Evolutionary conservation across 2,113 vertebrate genomes (phyloP).

Genomic region (Orcinus orca): DNA sequence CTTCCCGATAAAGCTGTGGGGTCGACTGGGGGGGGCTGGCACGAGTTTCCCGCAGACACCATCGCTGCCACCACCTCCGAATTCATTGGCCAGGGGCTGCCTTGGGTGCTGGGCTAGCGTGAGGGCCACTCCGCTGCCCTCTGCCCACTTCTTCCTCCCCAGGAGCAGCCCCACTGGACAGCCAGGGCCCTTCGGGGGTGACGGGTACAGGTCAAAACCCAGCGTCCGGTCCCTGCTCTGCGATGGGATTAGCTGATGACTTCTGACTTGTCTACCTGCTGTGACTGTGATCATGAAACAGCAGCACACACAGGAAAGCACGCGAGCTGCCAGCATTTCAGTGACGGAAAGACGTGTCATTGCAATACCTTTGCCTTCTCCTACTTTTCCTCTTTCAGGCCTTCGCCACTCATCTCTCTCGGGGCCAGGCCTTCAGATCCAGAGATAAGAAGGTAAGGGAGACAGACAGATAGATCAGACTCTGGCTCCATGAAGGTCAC

Average conservation of each 20-base stretch:
- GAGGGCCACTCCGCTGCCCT: not conserved
- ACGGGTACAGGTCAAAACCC: not conserved
- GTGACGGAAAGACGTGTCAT: rapidly evolving
- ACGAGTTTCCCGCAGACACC: not conserved
- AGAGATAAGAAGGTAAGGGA: not conserved
- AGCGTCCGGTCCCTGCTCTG: rapidly evolving
- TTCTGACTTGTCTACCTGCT: not conserved
- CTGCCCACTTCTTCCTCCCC: not conserved
- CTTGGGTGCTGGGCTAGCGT: not conserved
- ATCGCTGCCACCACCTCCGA: rapidly evolving
- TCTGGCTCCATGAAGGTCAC: no score
- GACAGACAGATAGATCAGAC: no score
- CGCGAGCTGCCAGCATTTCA: rapidly evolving
- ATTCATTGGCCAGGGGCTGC: not conserved
- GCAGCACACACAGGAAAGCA: not conserved
- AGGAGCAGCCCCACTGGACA: no score
- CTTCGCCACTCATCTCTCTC: not conserved
- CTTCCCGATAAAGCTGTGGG: not conserved
- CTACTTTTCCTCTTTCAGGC: rapidly evolving
- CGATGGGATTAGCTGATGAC: not conserved
- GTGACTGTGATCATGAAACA: rapidly evolving
- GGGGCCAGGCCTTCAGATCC: not conserved
- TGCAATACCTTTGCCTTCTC: rapidly evolving
- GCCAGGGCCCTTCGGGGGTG: not conserved
- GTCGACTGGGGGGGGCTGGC: not conserved